These are phyloP conservation scores for Meta bourneti DNA, from an alignment of 2,888 invertebrate genomes.

Conservation along the genomic window DNA sequence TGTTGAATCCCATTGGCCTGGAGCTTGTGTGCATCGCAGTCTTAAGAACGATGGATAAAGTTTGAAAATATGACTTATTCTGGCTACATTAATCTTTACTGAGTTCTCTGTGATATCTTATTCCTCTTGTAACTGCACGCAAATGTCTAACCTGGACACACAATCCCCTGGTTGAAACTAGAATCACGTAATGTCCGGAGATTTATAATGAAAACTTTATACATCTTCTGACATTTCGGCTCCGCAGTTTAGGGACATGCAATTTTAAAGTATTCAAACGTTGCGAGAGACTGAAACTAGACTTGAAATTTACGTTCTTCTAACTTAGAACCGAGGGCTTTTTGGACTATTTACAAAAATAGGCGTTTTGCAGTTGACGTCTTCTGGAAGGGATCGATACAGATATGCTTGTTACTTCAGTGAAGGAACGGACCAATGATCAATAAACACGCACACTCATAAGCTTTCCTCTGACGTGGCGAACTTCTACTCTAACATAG, in stretches of 20 bases:
- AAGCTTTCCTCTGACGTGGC: too few species aligned
- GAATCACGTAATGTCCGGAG: slow-evolving; percentile 63
- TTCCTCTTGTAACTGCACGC: slow-evolving; percentile 55
- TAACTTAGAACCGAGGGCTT: not conserved
- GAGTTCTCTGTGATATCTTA: slow-evolving; percentile 53
- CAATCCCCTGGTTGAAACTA: slow-evolving; percentile 39
- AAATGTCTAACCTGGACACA: slow-evolving; percentile 66
- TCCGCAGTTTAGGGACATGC: slow-evolving; percentile 7
- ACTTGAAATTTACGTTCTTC: not conserved
- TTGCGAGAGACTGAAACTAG: not conserved
- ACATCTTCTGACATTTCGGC: slow-evolving; percentile 38
- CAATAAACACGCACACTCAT: not conserved
- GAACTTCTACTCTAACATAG: too few species aligned
- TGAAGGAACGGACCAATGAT: not conserved
- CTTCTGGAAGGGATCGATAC: not conserved
- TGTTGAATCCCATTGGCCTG: slow-evolving; percentile 23
- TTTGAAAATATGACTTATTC: slow-evolving; percentile 64
- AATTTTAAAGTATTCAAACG: slow-evolving; percentile 33
- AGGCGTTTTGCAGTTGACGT: not conserved
- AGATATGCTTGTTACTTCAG: not conserved
- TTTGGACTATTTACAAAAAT: slow-evolving; percentile 1
- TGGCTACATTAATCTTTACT: slow-evolving; percentile 66
- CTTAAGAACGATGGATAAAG: slow-evolving; percentile 72
- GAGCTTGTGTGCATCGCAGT: slow-evolving; percentile 15
- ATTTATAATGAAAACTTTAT: slow-evolving; percentile 63